A percentile compares a stretch with the other conserved stretches of the same genome.
Evolutionary conservation across 92 coral and sea anemone genomes (phyloP).

Genomic region (Epizoanthus scotinus): DNA sequence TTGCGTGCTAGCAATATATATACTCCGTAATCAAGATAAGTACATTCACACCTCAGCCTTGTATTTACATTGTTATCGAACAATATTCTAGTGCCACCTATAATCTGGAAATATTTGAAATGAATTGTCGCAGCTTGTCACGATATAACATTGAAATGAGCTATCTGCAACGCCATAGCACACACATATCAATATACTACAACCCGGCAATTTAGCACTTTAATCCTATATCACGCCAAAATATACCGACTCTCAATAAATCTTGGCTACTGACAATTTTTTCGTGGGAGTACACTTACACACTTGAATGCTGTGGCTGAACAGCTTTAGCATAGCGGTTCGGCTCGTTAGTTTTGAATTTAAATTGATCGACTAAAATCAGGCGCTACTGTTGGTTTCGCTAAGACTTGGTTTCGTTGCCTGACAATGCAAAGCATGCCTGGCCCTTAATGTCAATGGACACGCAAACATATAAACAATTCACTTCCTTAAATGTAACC

Average conservation of each 20-base stretch:
- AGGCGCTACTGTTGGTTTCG: not conserved
- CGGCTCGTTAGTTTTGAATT: not conserved
- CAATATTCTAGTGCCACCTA: constrained; percentile 14
- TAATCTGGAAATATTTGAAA: constrained; percentile 16
- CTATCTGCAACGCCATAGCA: not conserved
- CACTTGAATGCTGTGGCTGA: not conserved
- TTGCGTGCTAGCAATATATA: not conserved
- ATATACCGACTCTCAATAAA: not conserved
- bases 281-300: not conserved
- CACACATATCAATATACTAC: not conserved
- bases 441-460: not conserved
- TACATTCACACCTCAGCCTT: constrained; percentile 33
- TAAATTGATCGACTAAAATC: not conserved
- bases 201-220: not conserved
- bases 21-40: constrained; percentile 36
- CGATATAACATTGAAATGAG: not conserved
- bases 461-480: not conserved
- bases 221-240: not conserved
- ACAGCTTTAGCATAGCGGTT: not conserved
- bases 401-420: not conserved
- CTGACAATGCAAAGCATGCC: not conserved
- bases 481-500: not conserved
- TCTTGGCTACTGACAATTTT: not conserved
- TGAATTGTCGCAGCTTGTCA: not conserved
- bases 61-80: constrained; percentile 32